Evolutionary conservation across 2,797 vertebrate species (phyloP).

Genomic region (Pampus argenteus): DNA sequence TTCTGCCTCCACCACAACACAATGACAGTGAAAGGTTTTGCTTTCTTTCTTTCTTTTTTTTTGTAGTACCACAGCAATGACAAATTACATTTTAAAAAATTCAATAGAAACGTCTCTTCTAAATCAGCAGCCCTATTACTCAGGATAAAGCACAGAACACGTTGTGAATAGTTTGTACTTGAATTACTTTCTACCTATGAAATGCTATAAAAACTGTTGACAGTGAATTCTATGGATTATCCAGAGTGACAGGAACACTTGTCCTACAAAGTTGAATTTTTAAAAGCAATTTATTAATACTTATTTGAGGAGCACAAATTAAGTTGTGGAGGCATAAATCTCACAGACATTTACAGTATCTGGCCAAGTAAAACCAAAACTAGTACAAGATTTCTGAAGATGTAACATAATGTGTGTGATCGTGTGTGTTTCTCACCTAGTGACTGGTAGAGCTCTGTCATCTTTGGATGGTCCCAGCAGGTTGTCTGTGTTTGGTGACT

Average conservation of each 20-base stretch:
- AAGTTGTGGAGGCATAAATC: background rate
- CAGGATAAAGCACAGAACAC: background rate
- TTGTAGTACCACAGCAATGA: background rate
- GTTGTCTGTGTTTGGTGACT: constrained; percentile 98
- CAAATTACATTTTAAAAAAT: background rate
- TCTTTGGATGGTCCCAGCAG: constrained; percentile 99
- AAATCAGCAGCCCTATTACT: background rate
- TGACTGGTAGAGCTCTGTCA: constrained; percentile 97
- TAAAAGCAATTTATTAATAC: background rate
- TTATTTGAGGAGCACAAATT: background rate
- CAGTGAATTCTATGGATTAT: background rate
- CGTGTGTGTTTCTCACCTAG: constrained; percentile 85
- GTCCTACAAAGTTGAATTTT: background rate
- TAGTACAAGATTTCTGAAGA: background rate
- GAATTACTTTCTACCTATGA: background rate
- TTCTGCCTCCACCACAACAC: background rate
- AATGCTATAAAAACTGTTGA: background rate
- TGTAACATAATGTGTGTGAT: background rate
- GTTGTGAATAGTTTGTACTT: background rate
- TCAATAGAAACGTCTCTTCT: background rate
- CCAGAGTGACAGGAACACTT: background rate
- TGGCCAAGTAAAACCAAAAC: background rate
- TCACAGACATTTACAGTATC: background rate
- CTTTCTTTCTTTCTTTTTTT: too few relatives aligned
- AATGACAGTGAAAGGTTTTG: background rate